Conservation (phyloP, 1,140 invertebrate genomes). For the Drosophila dunni region DNA sequence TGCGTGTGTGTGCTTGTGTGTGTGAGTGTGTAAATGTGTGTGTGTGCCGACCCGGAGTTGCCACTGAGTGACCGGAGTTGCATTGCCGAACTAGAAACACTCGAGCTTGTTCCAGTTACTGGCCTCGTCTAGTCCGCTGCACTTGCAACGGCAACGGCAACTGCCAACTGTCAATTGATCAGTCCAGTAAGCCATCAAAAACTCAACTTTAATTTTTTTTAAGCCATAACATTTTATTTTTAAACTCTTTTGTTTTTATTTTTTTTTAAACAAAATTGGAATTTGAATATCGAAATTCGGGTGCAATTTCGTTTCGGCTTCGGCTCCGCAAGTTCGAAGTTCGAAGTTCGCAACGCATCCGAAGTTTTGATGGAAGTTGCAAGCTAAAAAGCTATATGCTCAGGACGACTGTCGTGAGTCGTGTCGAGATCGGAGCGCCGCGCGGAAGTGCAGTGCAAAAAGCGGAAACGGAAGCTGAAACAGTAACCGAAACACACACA, state of each 20-base stretch:
- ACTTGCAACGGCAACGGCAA: constrained; percentile 6
- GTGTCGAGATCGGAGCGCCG: constrained; percentile 75
- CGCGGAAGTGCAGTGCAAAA: constrained; percentile 75
- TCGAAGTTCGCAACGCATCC: constrained; percentile 16
- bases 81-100: constrained; percentile 37
- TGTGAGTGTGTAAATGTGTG: constrained; percentile 29
- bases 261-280: neutral
- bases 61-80: constrained; percentile 48
- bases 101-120: constrained; percentile 52
- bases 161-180: constrained; percentile 23
- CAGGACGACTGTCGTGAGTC: constrained; percentile 45
- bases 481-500: constrained; percentile 25
- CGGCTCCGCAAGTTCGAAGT: constrained; percentile 14
- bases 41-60: constrained; percentile 42
- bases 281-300: constrained; percentile 17
- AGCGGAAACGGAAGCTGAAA: constrained; percentile 70
- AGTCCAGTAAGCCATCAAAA: constrained; percentile 19
- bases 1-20: constrained; percentile 28
- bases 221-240: too few species aligned
- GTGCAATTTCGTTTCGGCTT: constrained; percentile 22
- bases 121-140: constrained; percentile 27
- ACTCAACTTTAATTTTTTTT: constrained; percentile 2
- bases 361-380: constrained; percentile 14
- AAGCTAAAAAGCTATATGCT: constrained; percentile 34
- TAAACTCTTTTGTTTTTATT: neutral